Base-by-base conservation (phyloP, 2,797 vertebrate genomes). In the Poliocrania exsul region DNA sequence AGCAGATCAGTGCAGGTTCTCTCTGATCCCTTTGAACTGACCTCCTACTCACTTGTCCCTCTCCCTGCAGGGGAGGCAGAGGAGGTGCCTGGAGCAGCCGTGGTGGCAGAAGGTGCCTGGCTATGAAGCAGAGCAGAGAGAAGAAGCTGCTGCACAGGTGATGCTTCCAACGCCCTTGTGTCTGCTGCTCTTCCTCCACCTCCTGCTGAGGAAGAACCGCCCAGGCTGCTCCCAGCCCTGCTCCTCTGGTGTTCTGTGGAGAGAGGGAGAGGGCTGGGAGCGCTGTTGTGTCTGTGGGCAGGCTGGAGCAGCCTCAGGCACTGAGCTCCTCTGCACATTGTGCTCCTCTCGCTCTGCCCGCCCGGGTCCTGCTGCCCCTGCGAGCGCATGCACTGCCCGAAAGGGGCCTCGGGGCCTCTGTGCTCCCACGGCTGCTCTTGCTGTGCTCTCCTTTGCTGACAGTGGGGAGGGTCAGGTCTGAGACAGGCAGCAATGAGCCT, bases 401-500 rank as follows among this genome's bases (percentile, higher is more conserved):
- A 8, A 78, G 38, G 40, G 16, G 74, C 79, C 88, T 29, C 46
- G 2, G 79, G 86, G 74, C 70, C 72, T 14, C 19, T 21, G 29
- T 23, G 57, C 49, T 84, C 13, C 70, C 40, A 1, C 1, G 0
- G 8, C 53, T 85, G 6, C 0, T 3, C 66, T 40, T 4, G 14
- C 67, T 28, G 31, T 33, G 64, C 14, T 35, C 47, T 33, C 31
- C 35, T 1, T 44, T 28, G 49, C 47, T 1, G 14, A 5, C 1
- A 24, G 35, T 50, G n/a, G 35, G 0, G 38, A 50, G 31, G 28
- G 5, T 35, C 0, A 4, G 26, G 4, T 16, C 29, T 10, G 65
- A 57, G 33, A 20, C 4, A 37, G 16, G 1, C 0, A 0, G 53
- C 70, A n/a, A 4, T 0, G 33, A 72, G 40, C 17, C 38, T 50